Percentiles rank a stretch among this genome's conserved stretches.
Evolutionary conservation across 2,888 invertebrate species (phyloP).

Genomic region (Nysson spinosus): DNA sequence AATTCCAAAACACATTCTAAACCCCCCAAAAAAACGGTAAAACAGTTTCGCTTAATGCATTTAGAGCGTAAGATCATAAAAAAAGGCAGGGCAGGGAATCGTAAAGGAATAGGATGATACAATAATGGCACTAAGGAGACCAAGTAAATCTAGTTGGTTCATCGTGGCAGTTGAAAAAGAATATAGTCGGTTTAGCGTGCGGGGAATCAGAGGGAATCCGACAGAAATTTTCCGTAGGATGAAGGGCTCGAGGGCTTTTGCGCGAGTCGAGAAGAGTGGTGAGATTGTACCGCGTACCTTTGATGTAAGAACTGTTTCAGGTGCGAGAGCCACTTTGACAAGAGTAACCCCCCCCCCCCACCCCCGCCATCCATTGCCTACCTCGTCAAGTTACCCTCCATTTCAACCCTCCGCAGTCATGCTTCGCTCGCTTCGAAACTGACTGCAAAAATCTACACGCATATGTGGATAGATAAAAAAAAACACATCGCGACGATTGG

Average conservation of each 20-base stretch:
- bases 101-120: not conserved
- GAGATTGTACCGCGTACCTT: slow-evolving; percentile 21
- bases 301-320: slow-evolving; percentile 33
- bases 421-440: not conserved
- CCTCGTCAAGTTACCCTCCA: not conserved
- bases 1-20: no score
- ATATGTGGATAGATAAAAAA: no score
- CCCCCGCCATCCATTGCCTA: not conserved
- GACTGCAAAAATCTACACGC: not conserved
- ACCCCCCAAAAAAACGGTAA: no score
- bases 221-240: not conserved
- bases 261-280: slow-evolving; percentile 13
- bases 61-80: not conserved
- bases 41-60: no score
- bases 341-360: not conserved
- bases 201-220: slow-evolving; percentile 5
- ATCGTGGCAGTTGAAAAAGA: not conserved
- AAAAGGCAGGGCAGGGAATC: not conserved
- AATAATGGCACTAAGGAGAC: no score
- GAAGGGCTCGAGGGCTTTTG: slow-evolving; percentile 16
- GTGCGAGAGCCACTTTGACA: slow-evolving; percentile 35
- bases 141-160: slow-evolving; percentile 3
- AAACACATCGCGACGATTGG: no score
- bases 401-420: not conserved
- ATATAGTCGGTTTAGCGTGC: not conserved